Conservation (phyloP, 2,113 vertebrate genomes). For the Pteruthius melanotis region DNA sequence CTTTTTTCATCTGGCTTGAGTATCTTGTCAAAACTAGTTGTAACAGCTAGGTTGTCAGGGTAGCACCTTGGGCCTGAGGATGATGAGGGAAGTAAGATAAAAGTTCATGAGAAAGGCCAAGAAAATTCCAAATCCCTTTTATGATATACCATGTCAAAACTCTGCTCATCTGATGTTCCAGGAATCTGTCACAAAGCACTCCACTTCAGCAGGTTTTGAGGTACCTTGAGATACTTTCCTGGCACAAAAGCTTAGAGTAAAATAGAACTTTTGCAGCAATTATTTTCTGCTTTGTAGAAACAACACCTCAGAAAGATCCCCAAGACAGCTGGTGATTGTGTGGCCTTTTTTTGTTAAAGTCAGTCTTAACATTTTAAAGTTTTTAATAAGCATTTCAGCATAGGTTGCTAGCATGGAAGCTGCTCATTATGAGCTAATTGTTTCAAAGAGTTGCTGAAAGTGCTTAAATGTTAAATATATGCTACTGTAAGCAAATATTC, state of each 20-base stretch:
- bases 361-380: constrained; percentile 33
- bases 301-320: neutral
- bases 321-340: neutral
- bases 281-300: constrained; percentile 23
- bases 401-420: constrained; percentile 20
- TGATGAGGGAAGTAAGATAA: neutral
- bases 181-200: neutral
- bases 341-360: constrained; percentile 11
- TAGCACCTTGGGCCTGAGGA: neutral
- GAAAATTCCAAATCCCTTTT: neutral
- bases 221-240: neutral
- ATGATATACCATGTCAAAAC: neutral
- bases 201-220: neutral
- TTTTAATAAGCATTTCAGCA: constrained; percentile 54
- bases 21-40: neutral
- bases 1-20: neutral
- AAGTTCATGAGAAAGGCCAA: neutral
- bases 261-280: neutral
- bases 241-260: neutral
- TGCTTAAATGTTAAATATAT: constrained; percentile 57
- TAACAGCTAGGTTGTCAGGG: neutral
- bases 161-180: neutral
- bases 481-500: constrained; percentile 57
- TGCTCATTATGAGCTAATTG: constrained; percentile 63
- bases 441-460: constrained; percentile 65